Evolutionary conservation across 2,113 vertebrate genomes (phyloP).

Genomic region (Peromyscus californicus): DNA sequence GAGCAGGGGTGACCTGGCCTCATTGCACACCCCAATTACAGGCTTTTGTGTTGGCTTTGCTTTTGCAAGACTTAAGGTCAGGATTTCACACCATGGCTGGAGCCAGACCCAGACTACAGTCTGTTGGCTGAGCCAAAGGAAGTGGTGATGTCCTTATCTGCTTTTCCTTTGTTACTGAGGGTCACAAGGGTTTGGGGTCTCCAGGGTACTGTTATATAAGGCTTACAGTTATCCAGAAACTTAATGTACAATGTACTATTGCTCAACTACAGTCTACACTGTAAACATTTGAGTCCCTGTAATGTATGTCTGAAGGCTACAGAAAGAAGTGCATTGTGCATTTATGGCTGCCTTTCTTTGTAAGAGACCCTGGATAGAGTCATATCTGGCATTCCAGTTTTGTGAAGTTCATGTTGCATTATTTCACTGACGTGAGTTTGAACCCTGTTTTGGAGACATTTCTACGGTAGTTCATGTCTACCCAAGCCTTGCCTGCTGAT

Average conservation of each 20-base stretch:
- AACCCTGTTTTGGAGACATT: background rate
- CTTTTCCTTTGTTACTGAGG: background rate
- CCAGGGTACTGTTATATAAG: too few relatives aligned
- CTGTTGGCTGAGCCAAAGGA: background rate
- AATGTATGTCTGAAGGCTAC: background rate
- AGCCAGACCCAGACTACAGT: too few relatives aligned
- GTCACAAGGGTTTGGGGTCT: background rate
- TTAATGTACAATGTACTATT: background rate
- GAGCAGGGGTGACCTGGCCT: background rate
- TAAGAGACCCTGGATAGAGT: background rate
- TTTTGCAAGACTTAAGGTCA: background rate
- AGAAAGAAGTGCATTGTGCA: background rate
- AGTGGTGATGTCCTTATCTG: background rate
- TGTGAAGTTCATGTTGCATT: background rate
- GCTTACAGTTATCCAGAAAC: background rate
- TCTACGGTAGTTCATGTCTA: background rate
- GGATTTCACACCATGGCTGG: accelerated
- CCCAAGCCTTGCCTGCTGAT: background rate
- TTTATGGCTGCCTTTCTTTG: background rate
- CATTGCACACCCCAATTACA: background rate
- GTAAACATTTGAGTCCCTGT: background rate
- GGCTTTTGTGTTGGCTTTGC: background rate
- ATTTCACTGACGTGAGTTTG: background rate
- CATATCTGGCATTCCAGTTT: background rate
- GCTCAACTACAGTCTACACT: background rate